phyloP scores from a whole-genome alignment of 2,797 vertebrate species.

The Aeoliscus strigatus region DNA sequence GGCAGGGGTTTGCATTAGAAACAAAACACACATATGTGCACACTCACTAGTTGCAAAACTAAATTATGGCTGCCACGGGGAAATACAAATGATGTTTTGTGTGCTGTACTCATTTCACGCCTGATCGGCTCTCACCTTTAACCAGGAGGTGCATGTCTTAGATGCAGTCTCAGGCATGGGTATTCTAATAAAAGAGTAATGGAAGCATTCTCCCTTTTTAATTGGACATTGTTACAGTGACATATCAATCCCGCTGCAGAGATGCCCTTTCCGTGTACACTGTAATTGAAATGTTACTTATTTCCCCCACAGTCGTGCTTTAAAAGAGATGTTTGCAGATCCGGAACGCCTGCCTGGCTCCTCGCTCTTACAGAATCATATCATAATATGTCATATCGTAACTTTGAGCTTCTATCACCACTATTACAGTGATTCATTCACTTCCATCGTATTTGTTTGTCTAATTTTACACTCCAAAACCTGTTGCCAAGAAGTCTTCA shows the following conservation, averaged over 20 bases:
- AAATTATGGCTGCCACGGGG: conserved; percentile 66
- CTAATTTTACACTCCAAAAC: conserved; percentile 56
- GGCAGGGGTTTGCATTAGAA: conserved; percentile 36
- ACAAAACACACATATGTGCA: conserved; percentile 21
- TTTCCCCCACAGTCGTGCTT: conserved; percentile 32
- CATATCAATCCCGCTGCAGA: conserved; percentile 71
- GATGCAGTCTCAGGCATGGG: conserved; percentile 47
- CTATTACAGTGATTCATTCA: conserved; percentile 37
- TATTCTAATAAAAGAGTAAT: conserved; percentile 75
- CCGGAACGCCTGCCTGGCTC: conserved; percentile 13
- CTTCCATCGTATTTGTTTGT: conserved; percentile 48
- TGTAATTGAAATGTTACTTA: conserved; percentile 75
- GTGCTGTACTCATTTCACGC: conserved; percentile 78
- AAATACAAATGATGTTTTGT: conserved; percentile 74
- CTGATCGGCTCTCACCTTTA: conserved; percentile 73
- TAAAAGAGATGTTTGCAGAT: conserved; percentile 41
- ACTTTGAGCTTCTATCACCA: conserved; percentile 29
- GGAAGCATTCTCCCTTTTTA: conserved; percentile 74
- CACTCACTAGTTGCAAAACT: conserved; percentile 60
- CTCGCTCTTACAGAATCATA: conserved; percentile 29
- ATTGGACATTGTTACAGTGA: conserved; percentile 81
- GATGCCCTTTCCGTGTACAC: conserved; percentile 75
- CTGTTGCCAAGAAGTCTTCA: conserved; percentile 17
- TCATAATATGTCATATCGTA: too few species aligned
- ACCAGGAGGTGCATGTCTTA: conserved; percentile 57